phyloP scores from a whole-genome alignment of 2,888 invertebrate species.

The Autographa gamma region DNA sequence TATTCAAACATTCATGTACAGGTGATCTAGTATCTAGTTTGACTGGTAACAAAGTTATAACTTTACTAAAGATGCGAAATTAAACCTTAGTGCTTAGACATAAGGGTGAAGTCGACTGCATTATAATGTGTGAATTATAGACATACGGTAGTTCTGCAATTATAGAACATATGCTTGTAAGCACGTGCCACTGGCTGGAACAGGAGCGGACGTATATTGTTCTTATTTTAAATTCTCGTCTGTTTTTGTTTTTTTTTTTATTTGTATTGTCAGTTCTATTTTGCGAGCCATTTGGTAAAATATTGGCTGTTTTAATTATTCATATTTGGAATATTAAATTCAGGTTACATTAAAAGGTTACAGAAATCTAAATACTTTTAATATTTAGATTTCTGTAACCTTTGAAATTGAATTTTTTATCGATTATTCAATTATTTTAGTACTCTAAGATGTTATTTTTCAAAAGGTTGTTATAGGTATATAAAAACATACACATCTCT shows the following conservation, averaged over 20 bases:
- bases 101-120: constrained; percentile 5
- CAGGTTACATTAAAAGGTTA: too few species aligned
- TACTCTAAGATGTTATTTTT: too few species aligned
- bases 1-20: constrained; percentile 53
- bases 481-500: background rate
- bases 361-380: too few species aligned
- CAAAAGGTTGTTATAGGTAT: too few species aligned
- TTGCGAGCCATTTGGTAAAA: background rate
- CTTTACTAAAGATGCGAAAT: constrained; percentile 37
- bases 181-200: constrained; percentile 71
- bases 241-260: constrained; percentile 10
- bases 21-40: constrained; percentile 55
- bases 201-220: constrained; percentile 46
- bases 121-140: constrained; percentile 18
- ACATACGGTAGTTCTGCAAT: constrained; percentile 73
- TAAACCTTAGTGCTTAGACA: background rate
- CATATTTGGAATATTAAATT: background rate
- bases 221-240: constrained; percentile 19
- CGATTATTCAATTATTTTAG: too few species aligned
- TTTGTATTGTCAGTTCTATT: background rate
- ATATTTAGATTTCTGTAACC: too few species aligned
- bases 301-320: background rate
- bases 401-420: too few species aligned
- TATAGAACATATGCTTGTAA: constrained; percentile 71
- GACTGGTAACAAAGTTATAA: constrained; percentile 31